Percentiles rank a stretch among this genome's conserved stretches.
Conservation (phyloP, 2,797 vertebrate genomes). For the Spinibarbus caldwelli region DNA sequence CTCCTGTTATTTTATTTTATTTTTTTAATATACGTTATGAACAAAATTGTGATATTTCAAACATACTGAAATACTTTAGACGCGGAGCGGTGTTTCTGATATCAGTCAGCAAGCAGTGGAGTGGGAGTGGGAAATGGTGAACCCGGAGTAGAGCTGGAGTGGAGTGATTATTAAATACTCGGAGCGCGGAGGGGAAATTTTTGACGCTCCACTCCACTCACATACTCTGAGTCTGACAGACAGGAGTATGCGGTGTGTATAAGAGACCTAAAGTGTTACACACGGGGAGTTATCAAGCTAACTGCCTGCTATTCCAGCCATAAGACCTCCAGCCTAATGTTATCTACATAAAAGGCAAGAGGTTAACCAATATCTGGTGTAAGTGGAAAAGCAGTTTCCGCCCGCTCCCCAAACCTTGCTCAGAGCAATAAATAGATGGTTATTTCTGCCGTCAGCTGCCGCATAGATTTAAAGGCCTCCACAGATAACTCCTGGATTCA, state of each 20-base stretch:
- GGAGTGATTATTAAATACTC: too few relatives aligned
- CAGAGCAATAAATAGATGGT: conserved; percentile 96
- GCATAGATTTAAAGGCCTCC: conserved; percentile 96
- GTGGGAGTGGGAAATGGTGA: too few relatives aligned
- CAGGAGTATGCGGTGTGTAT: not conserved
- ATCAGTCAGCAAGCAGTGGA: too few relatives aligned
- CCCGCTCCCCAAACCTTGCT: conserved; percentile 88
- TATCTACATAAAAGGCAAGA: conserved; percentile 56
- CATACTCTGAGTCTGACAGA: conserved; percentile 4
- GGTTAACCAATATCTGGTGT: conserved; percentile 74
- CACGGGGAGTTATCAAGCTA: conserved; percentile 42
- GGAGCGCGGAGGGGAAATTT: too few relatives aligned
- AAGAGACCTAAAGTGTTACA: conserved; percentile 33
- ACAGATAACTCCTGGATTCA: conserved; percentile 98
- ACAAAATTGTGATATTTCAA: too few relatives aligned
- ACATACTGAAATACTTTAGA: too few relatives aligned
- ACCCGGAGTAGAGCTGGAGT: too few relatives aligned
- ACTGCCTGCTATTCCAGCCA: conserved; percentile 41
- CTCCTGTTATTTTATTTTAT: too few relatives aligned
- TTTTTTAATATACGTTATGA: too few relatives aligned
- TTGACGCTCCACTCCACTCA: too few relatives aligned
- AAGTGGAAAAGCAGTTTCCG: conserved; percentile 74
- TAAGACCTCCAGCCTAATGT: conserved; percentile 51
- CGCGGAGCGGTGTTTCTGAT: too few relatives aligned
- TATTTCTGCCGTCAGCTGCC: conserved; percentile 99